phyloP scores from a whole-genome alignment of 92 coral and sea anemone species.

The Heliopora coerulea region DNA sequence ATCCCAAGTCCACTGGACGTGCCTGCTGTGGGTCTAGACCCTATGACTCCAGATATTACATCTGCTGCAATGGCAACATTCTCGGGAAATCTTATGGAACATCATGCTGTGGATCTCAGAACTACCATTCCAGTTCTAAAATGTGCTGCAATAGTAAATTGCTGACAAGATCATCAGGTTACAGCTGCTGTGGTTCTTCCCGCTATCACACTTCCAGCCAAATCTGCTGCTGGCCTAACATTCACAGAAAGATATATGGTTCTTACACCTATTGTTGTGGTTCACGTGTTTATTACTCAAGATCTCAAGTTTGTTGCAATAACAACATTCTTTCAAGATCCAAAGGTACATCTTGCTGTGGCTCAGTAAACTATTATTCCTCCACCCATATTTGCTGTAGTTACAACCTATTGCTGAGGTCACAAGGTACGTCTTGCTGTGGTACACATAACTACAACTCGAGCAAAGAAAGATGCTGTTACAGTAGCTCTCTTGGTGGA shows the following conservation, averaged over 20 bases:
- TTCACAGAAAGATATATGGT: background rate
- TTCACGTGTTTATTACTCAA: background rate
- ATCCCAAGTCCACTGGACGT: background rate
- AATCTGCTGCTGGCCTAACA: conserved; percentile 20
- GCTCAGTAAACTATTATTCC: conserved; percentile 36
- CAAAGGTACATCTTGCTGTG: conserved; percentile 23
- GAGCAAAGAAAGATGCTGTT: conserved; percentile 28
- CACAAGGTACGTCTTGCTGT: conserved; percentile 27
- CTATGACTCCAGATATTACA: background rate
- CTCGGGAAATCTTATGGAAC: conserved; percentile 4
- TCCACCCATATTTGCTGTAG: conserved; percentile 31
- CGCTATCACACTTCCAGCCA: conserved; percentile 15
- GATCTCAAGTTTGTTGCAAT: background rate
- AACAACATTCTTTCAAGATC: background rate
- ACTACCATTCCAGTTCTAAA: conserved; percentile 18
- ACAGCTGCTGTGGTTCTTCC: conserved; percentile 35
- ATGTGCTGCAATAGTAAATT: conserved; percentile 31
- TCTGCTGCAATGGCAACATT: conserved; percentile 29
- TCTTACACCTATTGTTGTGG: conserved; percentile 19
- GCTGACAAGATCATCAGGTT: background rate
- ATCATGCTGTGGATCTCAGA: conserved; percentile 20
- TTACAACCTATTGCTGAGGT: conserved; percentile 21
- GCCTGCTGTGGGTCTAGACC: conserved; percentile 3
- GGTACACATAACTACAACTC: conserved; percentile 29
- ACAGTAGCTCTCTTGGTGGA: conserved; percentile 2